Evolutionary conservation across 2,888 invertebrate genomes (phyloP).

Genomic region (Imbricaverruca yamaguchii): DNA sequence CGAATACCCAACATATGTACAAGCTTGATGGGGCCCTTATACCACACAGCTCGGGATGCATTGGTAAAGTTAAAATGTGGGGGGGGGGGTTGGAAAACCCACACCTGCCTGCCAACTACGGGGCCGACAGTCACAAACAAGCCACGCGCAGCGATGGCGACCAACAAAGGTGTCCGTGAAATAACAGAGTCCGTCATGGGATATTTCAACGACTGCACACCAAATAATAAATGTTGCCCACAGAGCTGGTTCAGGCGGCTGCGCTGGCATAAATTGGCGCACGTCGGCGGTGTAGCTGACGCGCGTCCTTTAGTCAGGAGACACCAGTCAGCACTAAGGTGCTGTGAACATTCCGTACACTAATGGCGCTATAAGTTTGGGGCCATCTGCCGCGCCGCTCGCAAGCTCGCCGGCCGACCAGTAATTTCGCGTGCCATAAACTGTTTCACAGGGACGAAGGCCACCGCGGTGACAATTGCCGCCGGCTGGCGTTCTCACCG

Average conservation of each 20-base stretch:
- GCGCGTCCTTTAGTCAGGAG: too few species aligned
- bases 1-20: too few species aligned
- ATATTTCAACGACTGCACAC: neutral
- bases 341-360: neutral
- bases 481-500: neutral
- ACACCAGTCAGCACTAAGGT: neutral
- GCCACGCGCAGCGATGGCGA: neutral
- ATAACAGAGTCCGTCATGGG: neutral
- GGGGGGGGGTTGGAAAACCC: too few species aligned
- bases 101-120: too few species aligned
- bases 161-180: neutral
- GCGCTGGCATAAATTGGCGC: too few species aligned
- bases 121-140: too few species aligned
- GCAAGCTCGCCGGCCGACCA: neutral
- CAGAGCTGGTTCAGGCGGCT: too few species aligned
- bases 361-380: slow-evolving; percentile 16
- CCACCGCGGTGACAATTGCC: neutral
- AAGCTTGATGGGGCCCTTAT: too few species aligned
- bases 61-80: too few species aligned
- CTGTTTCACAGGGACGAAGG: neutral
- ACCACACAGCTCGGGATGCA: too few species aligned
- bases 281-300: too few species aligned
- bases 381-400: slow-evolving; percentile 1
- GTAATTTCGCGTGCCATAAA: neutral
- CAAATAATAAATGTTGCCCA: too few species aligned